Conservation (phyloP, 1,140 invertebrate species). For the Listronotus oregonensis region DNA sequence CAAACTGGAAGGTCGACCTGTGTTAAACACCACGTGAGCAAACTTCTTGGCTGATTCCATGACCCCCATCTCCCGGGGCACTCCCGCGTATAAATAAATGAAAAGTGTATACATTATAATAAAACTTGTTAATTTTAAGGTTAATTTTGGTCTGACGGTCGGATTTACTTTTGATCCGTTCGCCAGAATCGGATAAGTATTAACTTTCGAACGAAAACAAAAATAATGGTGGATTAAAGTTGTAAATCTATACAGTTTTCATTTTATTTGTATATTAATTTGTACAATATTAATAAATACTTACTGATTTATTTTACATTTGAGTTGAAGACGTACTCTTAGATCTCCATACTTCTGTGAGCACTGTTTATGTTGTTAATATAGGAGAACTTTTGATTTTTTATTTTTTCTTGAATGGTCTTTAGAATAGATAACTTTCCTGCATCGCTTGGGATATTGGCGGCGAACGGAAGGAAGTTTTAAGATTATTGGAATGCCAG, state of each 20-base stretch:
- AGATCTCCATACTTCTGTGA: conserved; percentile 32
- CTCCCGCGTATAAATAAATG: conserved; percentile 54
- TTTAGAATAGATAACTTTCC: background rate
- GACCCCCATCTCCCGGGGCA: conserved; percentile 34
- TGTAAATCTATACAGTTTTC: conserved; percentile 56
- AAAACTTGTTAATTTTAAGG: conserved; percentile 46
- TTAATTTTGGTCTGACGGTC: conserved; percentile 40
- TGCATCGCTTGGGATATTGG: too few species aligned
- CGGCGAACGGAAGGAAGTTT: too few species aligned
- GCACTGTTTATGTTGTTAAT: conserved; percentile 34
- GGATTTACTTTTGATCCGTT: conserved; percentile 36
- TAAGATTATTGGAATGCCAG: too few species aligned
- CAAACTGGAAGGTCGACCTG: conserved; percentile 90
- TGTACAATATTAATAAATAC: conserved; percentile 56
- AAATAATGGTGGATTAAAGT: conserved; percentile 42
- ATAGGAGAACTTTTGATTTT: conserved; percentile 33
- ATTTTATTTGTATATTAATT: conserved; percentile 57
- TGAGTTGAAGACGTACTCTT: conserved; percentile 28
- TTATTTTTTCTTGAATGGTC: conserved; percentile 9
- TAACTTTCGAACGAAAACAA: conserved; percentile 42
- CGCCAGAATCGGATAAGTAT: conserved; percentile 47
- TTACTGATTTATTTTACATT: conserved; percentile 40
- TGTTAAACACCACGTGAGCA: conserved; percentile 47
- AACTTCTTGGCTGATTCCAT: conserved; percentile 36
- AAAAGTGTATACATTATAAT: conserved; percentile 55